Conservation (phyloP, 2,888 invertebrate genomes). For the Cecidostiba fungosa region DNA sequence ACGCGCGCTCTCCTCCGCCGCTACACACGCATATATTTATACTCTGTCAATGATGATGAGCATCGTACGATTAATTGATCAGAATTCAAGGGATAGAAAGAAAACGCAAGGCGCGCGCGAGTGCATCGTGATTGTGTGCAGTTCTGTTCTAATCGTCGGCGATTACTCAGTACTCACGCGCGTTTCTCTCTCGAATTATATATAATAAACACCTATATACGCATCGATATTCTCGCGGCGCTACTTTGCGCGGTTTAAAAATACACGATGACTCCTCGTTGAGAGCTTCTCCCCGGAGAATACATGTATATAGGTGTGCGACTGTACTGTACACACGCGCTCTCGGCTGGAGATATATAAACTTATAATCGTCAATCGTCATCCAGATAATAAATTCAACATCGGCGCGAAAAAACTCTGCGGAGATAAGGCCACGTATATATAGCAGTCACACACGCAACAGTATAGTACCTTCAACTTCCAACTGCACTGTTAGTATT, state of each 20-base stretch:
- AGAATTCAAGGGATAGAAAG: not conserved
- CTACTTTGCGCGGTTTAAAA: slow-evolving; percentile 52
- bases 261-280: slow-evolving; percentile 58
- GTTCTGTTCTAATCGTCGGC: not conserved
- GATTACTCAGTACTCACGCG: slow-evolving; percentile 46
- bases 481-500: not conserved
- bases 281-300: slow-evolving; percentile 28
- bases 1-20: slow-evolving; percentile 8
- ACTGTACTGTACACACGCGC: not conserved
- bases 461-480: slow-evolving; percentile 22
- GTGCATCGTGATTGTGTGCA: not conserved
- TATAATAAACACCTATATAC: slow-evolving; percentile 38
- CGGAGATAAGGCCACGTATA: no score
- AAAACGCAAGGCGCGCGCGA: not conserved
- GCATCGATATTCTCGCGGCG: not conserved
- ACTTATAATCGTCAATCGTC: not conserved
- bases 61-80: not conserved
- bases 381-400: not conserved
- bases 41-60: slow-evolving; percentile 33
- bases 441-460: slow-evolving; percentile 6
- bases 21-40: no score
- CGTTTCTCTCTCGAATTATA: slow-evolving; percentile 52
- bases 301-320: not conserved
- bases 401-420: not conserved
- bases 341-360: not conserved